These are phyloP conservation scores for Trigoniulus corallinus DNA, from an alignment of 1,140 invertebrate species.

Conservation along the genomic window DNA sequence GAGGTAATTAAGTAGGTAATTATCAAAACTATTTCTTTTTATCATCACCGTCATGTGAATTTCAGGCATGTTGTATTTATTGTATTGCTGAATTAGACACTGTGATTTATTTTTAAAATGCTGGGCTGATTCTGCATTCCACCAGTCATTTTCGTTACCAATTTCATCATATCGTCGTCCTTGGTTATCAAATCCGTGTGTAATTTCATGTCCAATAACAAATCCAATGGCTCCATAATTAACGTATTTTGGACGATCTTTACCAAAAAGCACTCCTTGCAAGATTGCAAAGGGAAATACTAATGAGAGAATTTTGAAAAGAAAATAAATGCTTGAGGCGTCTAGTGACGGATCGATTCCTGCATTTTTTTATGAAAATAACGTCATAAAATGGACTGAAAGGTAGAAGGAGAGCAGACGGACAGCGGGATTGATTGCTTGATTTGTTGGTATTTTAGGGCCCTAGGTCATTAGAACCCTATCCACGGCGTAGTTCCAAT, in stretches of 20 bases:
- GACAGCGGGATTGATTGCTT: no score
- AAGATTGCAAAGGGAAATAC: no score
- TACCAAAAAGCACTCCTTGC: no score
- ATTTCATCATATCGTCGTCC: constrained; percentile 90
- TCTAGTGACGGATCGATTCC: constrained; percentile 37
- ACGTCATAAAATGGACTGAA: no score
- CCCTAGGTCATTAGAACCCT: no score
- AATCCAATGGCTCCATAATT: constrained; percentile 28
- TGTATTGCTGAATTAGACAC: constrained; percentile 5
- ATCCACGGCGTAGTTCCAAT: no score
- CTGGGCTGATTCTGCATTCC: constrained; percentile 76
- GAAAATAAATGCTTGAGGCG: constrained; percentile 35
- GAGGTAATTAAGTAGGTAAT: background rate
- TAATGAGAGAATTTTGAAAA: constrained; percentile 28
- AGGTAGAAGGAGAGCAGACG: no score
- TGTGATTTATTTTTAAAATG: constrained; percentile 45
- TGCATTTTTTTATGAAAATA: constrained; percentile 25
- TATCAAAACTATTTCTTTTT: background rate
- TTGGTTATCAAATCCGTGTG: no score
- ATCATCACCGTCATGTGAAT: constrained; percentile 44
- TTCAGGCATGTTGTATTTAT: constrained; percentile 37
- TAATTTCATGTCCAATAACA: no score
- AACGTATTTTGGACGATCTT: no score
- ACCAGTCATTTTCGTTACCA: constrained; percentile 96
- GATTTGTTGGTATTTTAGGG: no score